Percentiles rank a stretch among this genome's conserved stretches.
Conservation (phyloP, 30 jellyfish, hydroid and myxozoan species). For the Kudoa iwatai region DNA sequence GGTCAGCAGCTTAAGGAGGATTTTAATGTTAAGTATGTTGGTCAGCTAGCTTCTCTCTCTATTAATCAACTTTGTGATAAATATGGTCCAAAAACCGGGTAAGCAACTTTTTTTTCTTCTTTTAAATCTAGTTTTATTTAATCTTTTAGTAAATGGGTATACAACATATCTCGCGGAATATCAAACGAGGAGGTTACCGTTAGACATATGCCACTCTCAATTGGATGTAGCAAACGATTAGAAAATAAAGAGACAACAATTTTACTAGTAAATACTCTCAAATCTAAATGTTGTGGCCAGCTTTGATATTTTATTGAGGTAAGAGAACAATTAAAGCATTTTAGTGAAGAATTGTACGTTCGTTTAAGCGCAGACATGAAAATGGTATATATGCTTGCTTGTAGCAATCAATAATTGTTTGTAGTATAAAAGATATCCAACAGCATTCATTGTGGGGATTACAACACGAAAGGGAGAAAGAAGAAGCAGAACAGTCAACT, state of each 20-base stretch:
- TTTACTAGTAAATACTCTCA: slow-evolving; percentile 5
- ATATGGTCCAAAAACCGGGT: slow-evolving; percentile 47
- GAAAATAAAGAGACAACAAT: slow-evolving; percentile 11
- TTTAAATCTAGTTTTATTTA: no score
- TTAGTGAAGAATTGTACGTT: no score
- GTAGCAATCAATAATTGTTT: no score
- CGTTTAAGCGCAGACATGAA: no score
- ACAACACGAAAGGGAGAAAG: no score
- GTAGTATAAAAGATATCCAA: no score
- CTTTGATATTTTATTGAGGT: no score
- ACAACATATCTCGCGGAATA: slow-evolving; percentile 34
- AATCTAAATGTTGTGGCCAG: no score
- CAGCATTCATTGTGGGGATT: no score
- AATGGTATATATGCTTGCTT: no score
- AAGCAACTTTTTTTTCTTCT: slow-evolving; percentile 1
- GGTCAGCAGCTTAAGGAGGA: slow-evolving; percentile 19
- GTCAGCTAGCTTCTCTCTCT: slow-evolving; percentile 9
- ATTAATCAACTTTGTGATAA: slow-evolving; percentile 3
- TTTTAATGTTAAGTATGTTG: slow-evolving; percentile 23
- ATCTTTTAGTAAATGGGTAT: slow-evolving; percentile 20
- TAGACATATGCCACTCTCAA: slow-evolving; percentile 52
- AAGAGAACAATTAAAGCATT: no score
- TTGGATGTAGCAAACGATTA: slow-evolving; percentile 68
- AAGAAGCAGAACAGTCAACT: no score
- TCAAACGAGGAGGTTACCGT: slow-evolving; percentile 43